Evolutionary conservation across 2,888 invertebrate species (phyloP), one percentile per base, ranked within the genome.

Genomic region (Vesta saturnalis): DNA sequence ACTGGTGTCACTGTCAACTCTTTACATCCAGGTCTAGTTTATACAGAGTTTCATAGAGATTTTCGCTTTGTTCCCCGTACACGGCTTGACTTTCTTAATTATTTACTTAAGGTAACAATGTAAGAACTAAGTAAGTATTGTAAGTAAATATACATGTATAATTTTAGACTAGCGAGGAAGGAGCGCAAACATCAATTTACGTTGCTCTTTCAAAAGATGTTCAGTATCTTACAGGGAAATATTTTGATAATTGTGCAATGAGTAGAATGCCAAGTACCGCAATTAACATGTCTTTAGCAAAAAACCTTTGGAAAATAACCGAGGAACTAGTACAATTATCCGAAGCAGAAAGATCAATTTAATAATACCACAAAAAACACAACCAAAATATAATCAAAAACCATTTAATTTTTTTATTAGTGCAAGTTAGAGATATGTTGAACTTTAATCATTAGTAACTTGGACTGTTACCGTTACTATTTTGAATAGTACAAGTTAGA

Each of bases 191-290:
- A 1, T 55, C 62, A 8, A 49, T 49, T 15, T 49, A 49, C 15
- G 16, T 49, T 15, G 47, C 47, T 5, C 3, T 18, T 5, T 49
- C 47, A 6, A 18, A 49, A 16, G 47, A 49, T 3, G 3, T 49
- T 4, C 1, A 15, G 18, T 3, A 49, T 8, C 14, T 49, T 18
- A 18, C 47, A 3, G 47, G 47, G 1, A 8, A 49, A 18, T 49
- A 49, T 79, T 95, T 89, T 77, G 88, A 90, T 73, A 94, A 95
- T 79, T 95, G 94, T 79, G 87, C 86, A 78, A 39, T 62, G 54
- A 52, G 18, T 18, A 4, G 8, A 12, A 46, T 67, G 67, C 63
- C 67, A n/a, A 35, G 21, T 3, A n/a, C 39, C 16, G 65, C 54
- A 10, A 46, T 39, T 6, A 54, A 79, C 47, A 74, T 76, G 55